These are phyloP conservation scores for Calliphora vomitoria DNA, from an alignment of 2,888 invertebrate genomes.

Conservation along the genomic window DNA sequence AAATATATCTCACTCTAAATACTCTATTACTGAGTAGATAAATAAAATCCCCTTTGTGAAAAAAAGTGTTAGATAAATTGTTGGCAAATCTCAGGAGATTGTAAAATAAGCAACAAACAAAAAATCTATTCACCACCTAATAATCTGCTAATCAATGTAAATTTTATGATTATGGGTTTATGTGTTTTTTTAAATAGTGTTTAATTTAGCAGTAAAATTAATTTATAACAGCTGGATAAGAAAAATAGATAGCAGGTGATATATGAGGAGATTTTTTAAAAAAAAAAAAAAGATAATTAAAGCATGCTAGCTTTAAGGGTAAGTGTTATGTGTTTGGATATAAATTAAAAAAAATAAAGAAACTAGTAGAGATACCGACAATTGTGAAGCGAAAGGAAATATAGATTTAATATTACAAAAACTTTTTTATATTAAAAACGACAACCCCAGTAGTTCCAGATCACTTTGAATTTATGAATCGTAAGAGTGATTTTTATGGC, in stretches of 20 bases:
- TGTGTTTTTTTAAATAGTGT: background rate
- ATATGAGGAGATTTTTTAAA: background rate
- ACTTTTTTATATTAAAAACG: too few species aligned
- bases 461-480: too few species aligned
- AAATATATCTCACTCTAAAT: conserved; percentile 11
- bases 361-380: too few species aligned
- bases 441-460: too few species aligned
- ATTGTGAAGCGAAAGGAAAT: too few species aligned
- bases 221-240: background rate
- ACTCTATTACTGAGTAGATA: conserved; percentile 11
- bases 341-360: too few species aligned
- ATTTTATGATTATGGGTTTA: background rate
- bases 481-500: too few species aligned
- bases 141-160: conserved; percentile 18
- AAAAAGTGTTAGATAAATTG: conserved; percentile 50
- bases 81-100: conserved; percentile 42
- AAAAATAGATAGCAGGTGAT: background rate
- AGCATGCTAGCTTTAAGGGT: background rate
- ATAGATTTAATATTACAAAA: too few species aligned
- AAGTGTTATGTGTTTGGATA: background rate
- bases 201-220: background rate
- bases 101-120: background rate
- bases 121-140: conserved; percentile 7
- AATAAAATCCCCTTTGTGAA: background rate
- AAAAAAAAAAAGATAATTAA: background rate